Evolutionary conservation across 1,140 invertebrate species (phyloP), one percentile per base, ranked within the genome.

Genomic region (Sarcophaga bullata): DNA sequence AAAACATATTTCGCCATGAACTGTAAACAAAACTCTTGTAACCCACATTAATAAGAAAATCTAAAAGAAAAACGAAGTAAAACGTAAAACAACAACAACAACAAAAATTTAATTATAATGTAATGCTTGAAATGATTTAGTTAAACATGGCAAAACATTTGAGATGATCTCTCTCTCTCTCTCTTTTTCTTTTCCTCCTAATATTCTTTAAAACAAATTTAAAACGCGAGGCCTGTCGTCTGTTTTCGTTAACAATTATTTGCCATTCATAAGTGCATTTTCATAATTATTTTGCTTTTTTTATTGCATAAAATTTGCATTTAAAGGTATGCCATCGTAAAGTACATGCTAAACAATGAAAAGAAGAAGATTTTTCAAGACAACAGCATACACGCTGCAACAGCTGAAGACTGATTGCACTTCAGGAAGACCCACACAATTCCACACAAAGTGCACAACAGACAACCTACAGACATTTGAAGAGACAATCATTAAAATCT

Each of bases 381-480:
- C 6, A 68, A 68, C 19, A 68, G 54, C 11, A 58, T 58, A n/a
- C 13, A 58, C 5, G n/a, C 13, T 15, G 6, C n/a, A 58, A n/a
- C n/a, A 37, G 25, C 25, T 37, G 6, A 8, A 4, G 15, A 58
- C 5, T 13, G 3, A 17, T 19, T 68, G 19, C 8, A 68, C 62
- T 68, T 6, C 17, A 25, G 62, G 62, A 68, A 68, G 62, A 68
- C 62, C 62, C 62, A 68, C 62, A 68, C 17, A 68, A 68, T 68
- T 68, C 17, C 25, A 68, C 17, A 8, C n/a, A 37, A 37, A 37
- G 25, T 37, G 25, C 25, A 37, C 25, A 37, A 37, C 25, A 68
- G 62, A 68, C 62, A 68, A 68, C 62, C 62, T 68, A 68, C 62
- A 68, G 62, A 68, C 62, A 68, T 68, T n/a, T 68, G 4, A 6